Evolutionary conservation across 1,140 invertebrate species (phyloP).

Genomic region (Cherax destructor): DNA sequence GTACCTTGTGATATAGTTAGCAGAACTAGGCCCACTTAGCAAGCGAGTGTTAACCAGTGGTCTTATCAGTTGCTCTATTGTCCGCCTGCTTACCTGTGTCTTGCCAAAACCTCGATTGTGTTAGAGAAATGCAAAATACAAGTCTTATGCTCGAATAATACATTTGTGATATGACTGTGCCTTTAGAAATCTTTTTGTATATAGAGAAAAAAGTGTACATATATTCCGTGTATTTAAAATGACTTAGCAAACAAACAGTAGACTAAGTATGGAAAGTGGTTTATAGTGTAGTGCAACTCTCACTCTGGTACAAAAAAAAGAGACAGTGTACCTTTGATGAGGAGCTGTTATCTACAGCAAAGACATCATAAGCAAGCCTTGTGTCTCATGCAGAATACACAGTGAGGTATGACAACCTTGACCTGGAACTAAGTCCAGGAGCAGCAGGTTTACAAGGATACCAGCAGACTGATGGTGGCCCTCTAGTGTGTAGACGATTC

Average conservation of each 20-base stretch:
- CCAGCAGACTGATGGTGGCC: too few species aligned
- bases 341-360: not conserved
- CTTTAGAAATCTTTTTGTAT: not conserved
- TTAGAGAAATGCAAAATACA: not conserved
- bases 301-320: not conserved
- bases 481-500: not conserved
- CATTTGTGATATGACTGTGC: slow-evolving; percentile 1
- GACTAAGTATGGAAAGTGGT: too few species aligned
- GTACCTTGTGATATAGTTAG: too few species aligned
- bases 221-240: not conserved
- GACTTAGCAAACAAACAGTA: not conserved
- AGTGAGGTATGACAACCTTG: too few species aligned
- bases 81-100: not conserved
- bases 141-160: not conserved
- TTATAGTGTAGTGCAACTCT: not conserved
- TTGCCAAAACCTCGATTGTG: not conserved
- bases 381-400: too few species aligned
- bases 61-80: too few species aligned
- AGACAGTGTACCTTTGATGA: not conserved
- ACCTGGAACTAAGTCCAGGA: too few species aligned
- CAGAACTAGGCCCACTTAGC: too few species aligned
- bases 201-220: not conserved
- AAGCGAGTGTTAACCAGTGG: too few species aligned
- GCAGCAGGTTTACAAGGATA: too few species aligned
- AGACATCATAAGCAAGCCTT: too few species aligned